Evolutionary conservation across 2,888 invertebrate genomes (phyloP).

Genomic region (Pachymerium ferrugineum): DNA sequence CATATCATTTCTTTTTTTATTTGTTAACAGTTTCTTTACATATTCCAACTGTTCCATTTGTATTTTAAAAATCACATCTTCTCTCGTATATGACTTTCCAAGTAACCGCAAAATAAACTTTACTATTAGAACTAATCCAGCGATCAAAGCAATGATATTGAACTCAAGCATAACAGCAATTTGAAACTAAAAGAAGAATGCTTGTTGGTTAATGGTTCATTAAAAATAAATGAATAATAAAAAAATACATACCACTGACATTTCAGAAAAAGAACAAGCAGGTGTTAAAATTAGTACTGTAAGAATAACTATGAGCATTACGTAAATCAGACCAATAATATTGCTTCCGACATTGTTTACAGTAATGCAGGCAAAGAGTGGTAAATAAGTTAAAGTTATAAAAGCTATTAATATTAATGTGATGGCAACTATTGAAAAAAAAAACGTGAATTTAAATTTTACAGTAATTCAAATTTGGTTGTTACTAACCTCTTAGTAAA

Average conservation of each 20-base stretch:
- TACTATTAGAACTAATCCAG: not conserved
- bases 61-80: not conserved
- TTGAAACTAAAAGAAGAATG: not conserved
- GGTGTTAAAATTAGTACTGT: not conserved
- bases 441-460: not conserved
- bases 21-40: not conserved
- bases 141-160: not conserved
- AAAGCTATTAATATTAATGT: not conserved
- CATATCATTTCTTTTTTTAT: not conserved
- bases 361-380: not conserved
- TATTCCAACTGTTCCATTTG: not conserved
- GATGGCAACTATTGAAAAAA: not conserved
- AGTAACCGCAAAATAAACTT: not conserved
- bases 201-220: not conserved
- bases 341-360: not conserved
- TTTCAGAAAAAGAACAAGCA: not conserved
- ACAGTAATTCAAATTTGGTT: not conserved
- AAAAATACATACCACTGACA: not conserved
- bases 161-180: not conserved
- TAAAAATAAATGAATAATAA: not conserved
- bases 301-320: not conserved
- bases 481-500: not conserved
- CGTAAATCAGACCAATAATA: not conserved
- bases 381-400: not conserved
- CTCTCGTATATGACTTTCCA: not conserved